Conservation (phyloP, 2,888 invertebrate genomes). For the Stictocephala bisonia region DNA sequence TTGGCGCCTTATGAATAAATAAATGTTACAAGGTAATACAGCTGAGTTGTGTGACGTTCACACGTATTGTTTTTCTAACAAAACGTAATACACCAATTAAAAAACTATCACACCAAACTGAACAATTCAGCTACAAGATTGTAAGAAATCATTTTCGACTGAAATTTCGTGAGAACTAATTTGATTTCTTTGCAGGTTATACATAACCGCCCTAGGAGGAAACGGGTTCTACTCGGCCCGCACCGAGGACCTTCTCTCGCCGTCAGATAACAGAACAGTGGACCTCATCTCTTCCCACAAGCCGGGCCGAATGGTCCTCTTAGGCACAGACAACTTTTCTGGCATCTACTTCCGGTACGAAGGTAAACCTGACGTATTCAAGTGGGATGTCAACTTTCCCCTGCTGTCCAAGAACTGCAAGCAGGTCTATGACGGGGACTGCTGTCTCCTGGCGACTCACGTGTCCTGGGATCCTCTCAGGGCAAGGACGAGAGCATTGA, state of each 20-base stretch:
- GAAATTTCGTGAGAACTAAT: too few relatives aligned
- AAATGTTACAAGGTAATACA: too few relatives aligned
- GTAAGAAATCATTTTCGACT: too few relatives aligned
- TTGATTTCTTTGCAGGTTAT: conserved; percentile 65
- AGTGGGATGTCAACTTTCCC: conserved; percentile 69
- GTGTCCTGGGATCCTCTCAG: conserved; percentile 49
- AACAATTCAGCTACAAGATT: too few relatives aligned
- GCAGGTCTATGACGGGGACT: conserved; percentile 45
- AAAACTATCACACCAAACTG: too few relatives aligned
- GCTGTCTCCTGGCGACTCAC: conserved; percentile 44
- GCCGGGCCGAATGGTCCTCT: conserved; percentile 69
- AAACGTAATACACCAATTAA: too few relatives aligned
- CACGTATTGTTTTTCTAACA: too few relatives aligned
- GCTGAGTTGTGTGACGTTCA: too few relatives aligned
- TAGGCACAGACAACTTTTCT: conserved; percentile 71
- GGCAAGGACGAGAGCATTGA: conserved; percentile 57
- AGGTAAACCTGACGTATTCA: conserved; percentile 72
- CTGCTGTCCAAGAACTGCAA: conserved; percentile 47
- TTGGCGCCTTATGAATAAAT: too few relatives aligned
- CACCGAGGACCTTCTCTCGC: conserved; percentile 65
- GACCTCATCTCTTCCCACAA: conserved; percentile 69
- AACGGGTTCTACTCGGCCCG: conserved; percentile 74
- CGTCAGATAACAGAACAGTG: conserved; percentile 44
- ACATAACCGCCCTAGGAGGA: neutral
- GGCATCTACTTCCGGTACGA: conserved; percentile 58